A percentile compares a stretch with the other conserved stretches of the same genome.
These are phyloP conservation scores for Leptopilina myrica DNA, from an alignment of 2,888 invertebrate genomes.

Conservation along the genomic window DNA sequence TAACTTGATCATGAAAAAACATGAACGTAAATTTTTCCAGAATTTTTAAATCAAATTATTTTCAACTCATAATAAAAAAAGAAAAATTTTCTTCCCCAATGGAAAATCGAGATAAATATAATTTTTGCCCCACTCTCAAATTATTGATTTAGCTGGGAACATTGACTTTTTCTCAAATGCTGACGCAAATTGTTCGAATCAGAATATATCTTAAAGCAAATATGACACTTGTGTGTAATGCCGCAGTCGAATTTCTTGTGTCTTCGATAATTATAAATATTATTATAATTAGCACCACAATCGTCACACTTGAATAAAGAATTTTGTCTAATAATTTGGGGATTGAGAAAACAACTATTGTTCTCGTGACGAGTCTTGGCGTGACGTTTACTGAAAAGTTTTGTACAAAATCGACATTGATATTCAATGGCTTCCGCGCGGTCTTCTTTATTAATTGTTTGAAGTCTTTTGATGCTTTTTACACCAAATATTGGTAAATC, in stretches of 20 bases:
- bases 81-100: too few species aligned
- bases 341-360: constrained; percentile 21
- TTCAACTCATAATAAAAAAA: too few species aligned
- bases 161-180: not conserved
- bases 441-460: not conserved
- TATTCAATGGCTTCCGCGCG: not conserved
- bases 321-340: not conserved
- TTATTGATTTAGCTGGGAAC: not conserved
- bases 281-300: constrained; percentile 10
- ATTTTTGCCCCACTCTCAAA: too few species aligned
- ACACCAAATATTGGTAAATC: not conserved
- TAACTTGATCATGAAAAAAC: too few species aligned
- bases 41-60: too few species aligned
- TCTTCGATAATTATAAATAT: not conserved
- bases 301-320: not conserved
- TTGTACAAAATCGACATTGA: constrained; percentile 19
- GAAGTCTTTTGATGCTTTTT: not conserved
- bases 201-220: not conserved
- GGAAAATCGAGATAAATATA: too few species aligned
- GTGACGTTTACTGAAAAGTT: constrained; percentile 6
- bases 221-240: not conserved
- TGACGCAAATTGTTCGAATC: constrained; percentile 2
- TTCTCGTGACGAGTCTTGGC: constrained; percentile 11
- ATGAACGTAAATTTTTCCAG: too few species aligned
- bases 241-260: not conserved